Evolutionary conservation across 2,113 vertebrate species (phyloP).

Genomic region (Myiozetetes cayanensis): DNA sequence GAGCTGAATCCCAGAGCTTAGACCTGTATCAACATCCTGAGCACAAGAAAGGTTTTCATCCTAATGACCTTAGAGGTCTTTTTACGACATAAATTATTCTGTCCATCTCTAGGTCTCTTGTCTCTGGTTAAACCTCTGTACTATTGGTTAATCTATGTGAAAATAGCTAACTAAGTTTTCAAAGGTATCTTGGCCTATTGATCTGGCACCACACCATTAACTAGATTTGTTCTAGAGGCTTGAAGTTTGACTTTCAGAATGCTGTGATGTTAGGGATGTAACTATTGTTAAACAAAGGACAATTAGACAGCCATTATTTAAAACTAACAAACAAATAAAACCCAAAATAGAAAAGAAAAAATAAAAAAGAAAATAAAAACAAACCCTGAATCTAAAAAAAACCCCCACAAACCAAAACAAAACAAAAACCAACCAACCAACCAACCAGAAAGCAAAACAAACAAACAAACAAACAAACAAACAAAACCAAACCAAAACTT

Average conservation of each 20-base stretch:
- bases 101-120: background rate
- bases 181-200: background rate
- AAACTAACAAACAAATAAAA: background rate
- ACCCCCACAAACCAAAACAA: too few relatives aligned
- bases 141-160: background rate
- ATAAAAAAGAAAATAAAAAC: background rate
- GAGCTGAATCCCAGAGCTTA: background rate
- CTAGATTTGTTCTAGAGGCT: background rate
- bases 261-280: background rate
- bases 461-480: background rate
- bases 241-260: background rate
- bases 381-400: background rate
- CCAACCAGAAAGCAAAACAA: background rate
- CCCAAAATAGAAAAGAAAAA: background rate
- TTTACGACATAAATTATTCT: background rate
- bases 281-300: background rate
- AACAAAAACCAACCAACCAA: too few relatives aligned
- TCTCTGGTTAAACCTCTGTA: background rate
- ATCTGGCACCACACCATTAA: background rate
- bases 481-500: too few relatives aligned
- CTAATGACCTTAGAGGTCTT: background rate
- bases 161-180: conserved; percentile 39
- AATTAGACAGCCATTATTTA: background rate
- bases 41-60: background rate
- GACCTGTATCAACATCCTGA: background rate